Conservation (phyloP, 92 coral and sea anemone genomes). For the Phenganax stokvisi region DNA sequence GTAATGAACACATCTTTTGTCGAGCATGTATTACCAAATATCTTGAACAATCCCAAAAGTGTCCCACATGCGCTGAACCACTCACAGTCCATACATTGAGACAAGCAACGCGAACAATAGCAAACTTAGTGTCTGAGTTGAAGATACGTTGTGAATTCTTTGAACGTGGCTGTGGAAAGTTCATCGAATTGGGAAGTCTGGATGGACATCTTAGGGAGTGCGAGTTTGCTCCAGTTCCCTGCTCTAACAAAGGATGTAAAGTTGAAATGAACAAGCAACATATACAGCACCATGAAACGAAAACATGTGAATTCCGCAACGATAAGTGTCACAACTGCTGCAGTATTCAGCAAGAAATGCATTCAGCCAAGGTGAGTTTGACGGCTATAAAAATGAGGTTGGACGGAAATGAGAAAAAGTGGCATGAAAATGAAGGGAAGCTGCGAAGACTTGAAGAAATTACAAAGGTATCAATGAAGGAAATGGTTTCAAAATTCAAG, state of each 20-base stretch:
- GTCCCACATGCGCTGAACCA: slow-evolving; percentile 13
- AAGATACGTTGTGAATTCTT: slow-evolving; percentile 46
- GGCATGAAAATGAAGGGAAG: too few species aligned
- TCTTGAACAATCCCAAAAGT: not conserved
- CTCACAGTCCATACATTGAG: slow-evolving; percentile 28
- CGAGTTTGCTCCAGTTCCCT: slow-evolving; percentile 43
- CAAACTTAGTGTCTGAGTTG: slow-evolving; percentile 45
- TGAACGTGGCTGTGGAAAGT: slow-evolving; percentile 42
- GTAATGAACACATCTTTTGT: slow-evolving; percentile 13
- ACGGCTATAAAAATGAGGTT: not conserved
- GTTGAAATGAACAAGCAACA: not conserved
- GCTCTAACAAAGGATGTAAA: slow-evolving; percentile 44
- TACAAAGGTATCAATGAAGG: too few species aligned
- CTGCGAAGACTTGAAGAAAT: too few species aligned
- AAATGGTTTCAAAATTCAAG: too few species aligned
- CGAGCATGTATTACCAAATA: not conserved
- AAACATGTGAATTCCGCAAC: slow-evolving; percentile 3
- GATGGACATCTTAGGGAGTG: slow-evolving; percentile 31
- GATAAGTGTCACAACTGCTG: not conserved
- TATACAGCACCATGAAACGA: not conserved
- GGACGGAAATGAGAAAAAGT: not conserved
- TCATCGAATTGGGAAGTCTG: slow-evolving; percentile 38
- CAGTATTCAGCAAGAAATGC: not conserved
- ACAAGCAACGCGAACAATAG: slow-evolving; percentile 47
- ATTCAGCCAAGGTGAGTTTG: not conserved